Conservation (phyloP, 1,140 invertebrate genomes). For the Heterodera carotae region DNA sequence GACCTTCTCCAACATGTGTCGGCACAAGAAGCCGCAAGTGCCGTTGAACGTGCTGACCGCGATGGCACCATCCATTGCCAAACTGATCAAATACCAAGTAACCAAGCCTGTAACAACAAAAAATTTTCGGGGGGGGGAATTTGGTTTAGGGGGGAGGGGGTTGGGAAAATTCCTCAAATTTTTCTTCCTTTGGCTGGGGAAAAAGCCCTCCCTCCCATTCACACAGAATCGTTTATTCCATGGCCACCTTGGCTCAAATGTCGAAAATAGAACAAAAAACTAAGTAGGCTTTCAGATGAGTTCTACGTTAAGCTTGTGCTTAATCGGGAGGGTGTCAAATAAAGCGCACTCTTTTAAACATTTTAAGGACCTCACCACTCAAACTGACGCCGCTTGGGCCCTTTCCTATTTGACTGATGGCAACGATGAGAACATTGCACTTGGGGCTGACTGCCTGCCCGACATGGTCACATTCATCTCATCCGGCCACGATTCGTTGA, state of each 20-base stretch:
- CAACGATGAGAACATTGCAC: conserved; percentile 40
- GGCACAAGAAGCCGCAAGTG: conserved; percentile 46
- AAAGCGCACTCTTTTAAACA: background rate
- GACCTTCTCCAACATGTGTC: conserved; percentile 44
- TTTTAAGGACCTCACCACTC: conserved; percentile 20
- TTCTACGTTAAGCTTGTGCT: too few species aligned
- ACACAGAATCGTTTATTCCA: too few species aligned
- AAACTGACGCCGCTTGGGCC: conserved; percentile 44
- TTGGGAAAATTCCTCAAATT: too few species aligned
- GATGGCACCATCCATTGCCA: conserved; percentile 29
- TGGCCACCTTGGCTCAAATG: too few species aligned
- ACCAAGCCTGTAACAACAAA: too few species aligned
- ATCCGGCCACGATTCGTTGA: conserved; percentile 25
- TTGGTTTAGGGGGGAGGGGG: too few species aligned
- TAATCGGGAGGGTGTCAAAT: background rate
- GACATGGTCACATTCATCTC: conserved; percentile 27
- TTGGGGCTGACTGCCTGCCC: conserved; percentile 14
- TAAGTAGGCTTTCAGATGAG: too few species aligned
- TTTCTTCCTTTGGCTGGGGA: too few species aligned
- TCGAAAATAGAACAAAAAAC: too few species aligned
- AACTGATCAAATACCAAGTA: conserved; percentile 27
- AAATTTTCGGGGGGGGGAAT: too few species aligned
- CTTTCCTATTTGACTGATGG: conserved; percentile 52
- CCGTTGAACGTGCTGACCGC: conserved; percentile 11
- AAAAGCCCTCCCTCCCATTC: too few species aligned